Conservation (phyloP, 1,140 invertebrate species). For the Rhysida immarginata region DNA sequence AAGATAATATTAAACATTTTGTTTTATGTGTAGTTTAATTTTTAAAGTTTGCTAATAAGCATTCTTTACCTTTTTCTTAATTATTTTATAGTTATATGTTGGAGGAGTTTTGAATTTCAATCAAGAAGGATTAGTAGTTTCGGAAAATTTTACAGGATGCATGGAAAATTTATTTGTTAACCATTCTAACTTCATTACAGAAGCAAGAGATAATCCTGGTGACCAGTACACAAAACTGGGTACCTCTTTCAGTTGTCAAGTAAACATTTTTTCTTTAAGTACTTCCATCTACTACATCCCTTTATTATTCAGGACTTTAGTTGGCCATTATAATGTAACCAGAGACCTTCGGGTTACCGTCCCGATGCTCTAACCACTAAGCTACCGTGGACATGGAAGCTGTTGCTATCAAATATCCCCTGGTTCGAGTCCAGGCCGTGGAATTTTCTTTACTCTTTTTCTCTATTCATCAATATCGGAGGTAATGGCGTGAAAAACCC, state of each 20-base stretch:
- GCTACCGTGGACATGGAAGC: too few relatives aligned
- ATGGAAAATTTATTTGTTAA: slow-evolving; percentile 90
- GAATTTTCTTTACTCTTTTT: too few relatives aligned
- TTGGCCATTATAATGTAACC: too few relatives aligned
- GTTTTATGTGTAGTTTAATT: not conserved
- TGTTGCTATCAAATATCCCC: too few relatives aligned
- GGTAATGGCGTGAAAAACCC: too few relatives aligned
- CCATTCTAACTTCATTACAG: slow-evolving; percentile 68
- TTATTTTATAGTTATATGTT: slow-evolving; percentile 52
- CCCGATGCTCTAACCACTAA: too few relatives aligned
- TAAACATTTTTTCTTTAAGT: slow-evolving; percentile 30
- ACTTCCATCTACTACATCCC: too few relatives aligned
- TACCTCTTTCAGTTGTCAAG: slow-evolving; percentile 55
- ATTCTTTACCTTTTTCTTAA: not conserved
- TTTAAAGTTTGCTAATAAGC: not conserved
- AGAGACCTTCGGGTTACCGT: too few relatives aligned
- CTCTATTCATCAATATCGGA: too few relatives aligned
- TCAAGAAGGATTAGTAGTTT: slow-evolving; percentile 65
- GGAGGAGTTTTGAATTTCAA: slow-evolving; percentile 66
- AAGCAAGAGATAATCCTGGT: slow-evolving; percentile 54
- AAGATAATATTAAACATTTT: not conserved
- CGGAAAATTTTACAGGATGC: slow-evolving; percentile 88
- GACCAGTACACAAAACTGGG: slow-evolving; percentile 47
- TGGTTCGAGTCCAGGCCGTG: too few relatives aligned
- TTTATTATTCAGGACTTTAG: too few relatives aligned